These are phyloP conservation scores for Diploscapter pachys DNA, from an alignment of 1,140 invertebrate species.

Conservation along the genomic window DNA sequence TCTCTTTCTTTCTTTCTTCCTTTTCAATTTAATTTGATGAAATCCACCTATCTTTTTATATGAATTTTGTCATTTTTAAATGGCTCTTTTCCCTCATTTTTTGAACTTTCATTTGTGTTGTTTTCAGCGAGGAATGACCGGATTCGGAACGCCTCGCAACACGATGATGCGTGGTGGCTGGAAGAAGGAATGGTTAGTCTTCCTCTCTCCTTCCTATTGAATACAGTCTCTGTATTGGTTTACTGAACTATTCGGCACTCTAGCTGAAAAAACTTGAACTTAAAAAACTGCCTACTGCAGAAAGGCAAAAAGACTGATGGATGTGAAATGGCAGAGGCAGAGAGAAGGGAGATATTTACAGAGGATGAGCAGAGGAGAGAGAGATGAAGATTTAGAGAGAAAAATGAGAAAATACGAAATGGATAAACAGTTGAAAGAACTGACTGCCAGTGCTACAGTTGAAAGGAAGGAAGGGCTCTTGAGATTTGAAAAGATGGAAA, in stretches of 20 bases:
- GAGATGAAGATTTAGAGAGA: too few species aligned
- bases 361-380: too few species aligned
- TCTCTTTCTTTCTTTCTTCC: neutral
- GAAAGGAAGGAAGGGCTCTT: too few species aligned
- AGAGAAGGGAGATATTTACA: too few species aligned
- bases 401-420: too few species aligned
- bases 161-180: conserved; percentile 47
- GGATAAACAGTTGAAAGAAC: too few species aligned
- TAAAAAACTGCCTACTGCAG: neutral
- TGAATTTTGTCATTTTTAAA: too few species aligned
- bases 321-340: too few species aligned
- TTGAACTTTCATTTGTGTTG: neutral
- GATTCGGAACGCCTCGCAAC: conserved; percentile 58
- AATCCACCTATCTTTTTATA: neutral
- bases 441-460: too few species aligned
- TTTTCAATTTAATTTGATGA: neutral
- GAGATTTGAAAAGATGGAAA: too few species aligned
- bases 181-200: conserved; percentile 58
- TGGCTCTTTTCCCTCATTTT: too few species aligned
- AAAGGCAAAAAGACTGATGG: conserved; percentile 1
- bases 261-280: neutral
- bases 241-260: neutral
- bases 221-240: neutral
- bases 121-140: conserved; percentile 51
- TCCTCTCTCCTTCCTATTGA: neutral